Percentiles rank a stretch among this genome's conserved stretches.
These are phyloP conservation scores for Ornithoptera alexandrae DNA, from an alignment of 2,888 invertebrate species.

Conservation along the genomic window DNA sequence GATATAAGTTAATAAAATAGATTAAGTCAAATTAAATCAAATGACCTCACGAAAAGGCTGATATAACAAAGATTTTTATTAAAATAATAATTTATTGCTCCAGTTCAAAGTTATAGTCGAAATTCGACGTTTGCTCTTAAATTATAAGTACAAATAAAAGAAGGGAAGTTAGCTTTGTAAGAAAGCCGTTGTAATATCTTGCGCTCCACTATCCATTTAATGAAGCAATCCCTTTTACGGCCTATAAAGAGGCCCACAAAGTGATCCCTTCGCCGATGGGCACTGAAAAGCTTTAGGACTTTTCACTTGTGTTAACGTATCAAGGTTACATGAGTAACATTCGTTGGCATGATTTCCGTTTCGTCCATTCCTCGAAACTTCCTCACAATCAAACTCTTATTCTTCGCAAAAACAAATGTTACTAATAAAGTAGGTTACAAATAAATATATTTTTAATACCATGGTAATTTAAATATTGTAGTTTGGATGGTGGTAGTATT, in stretches of 20 bases:
- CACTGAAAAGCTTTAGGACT: conserved; percentile 34
- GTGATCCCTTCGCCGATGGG: conserved; percentile 32
- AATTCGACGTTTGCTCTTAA: too few species aligned
- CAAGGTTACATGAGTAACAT: conserved; percentile 20
- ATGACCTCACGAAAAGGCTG: too few species aligned
- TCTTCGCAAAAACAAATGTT: too few species aligned
- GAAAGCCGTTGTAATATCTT: conserved; percentile 41
- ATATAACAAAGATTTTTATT: too few species aligned
- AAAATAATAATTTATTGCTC: too few species aligned
- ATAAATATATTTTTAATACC: too few species aligned
- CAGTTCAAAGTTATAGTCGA: too few species aligned
- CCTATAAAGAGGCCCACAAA: conserved; percentile 45
- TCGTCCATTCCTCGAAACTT: neutral
- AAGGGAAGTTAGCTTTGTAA: conserved; percentile 6
- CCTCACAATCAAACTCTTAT: neutral
- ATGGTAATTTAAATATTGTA: too few species aligned
- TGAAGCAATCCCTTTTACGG: conserved; percentile 61
- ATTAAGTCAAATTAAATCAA: too few species aligned
- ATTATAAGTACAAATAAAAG: neutral
- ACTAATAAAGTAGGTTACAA: too few species aligned
- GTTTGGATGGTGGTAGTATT: too few species aligned
- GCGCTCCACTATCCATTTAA: conserved; percentile 47
- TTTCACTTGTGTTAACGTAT: conserved; percentile 32
- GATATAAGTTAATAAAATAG: too few species aligned
- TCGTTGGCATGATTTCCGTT: conserved; percentile 21